Conservation (phyloP, 35 echinoderm and acorn worm species). For the Acanthaster planci region DNA sequence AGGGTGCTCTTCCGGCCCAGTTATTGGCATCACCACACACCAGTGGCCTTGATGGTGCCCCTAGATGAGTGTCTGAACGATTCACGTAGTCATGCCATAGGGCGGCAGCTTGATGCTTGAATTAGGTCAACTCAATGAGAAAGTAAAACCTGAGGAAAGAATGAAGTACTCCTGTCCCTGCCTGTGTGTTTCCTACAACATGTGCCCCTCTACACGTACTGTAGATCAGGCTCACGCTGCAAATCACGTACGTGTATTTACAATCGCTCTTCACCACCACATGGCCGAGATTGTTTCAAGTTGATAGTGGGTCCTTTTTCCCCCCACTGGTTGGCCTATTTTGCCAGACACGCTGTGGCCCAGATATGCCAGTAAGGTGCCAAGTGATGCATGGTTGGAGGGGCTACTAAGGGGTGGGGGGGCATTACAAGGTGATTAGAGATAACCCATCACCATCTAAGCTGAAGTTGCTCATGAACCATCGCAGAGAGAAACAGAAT, state of each 20-base stretch:
- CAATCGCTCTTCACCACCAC: not conserved
- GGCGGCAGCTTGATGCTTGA: not conserved
- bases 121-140: not conserved
- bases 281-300: constrained; percentile 20
- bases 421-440: not conserved
- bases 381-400: constrained; percentile 9
- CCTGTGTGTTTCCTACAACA: not conserved
- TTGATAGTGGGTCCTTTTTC: not conserved
- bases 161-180: not conserved
- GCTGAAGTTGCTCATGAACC: no score
- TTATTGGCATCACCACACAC: not conserved
- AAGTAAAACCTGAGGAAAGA: not conserved
- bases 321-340: not conserved
- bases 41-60: constrained; percentile 5
- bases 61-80: not conserved
- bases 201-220: no score
- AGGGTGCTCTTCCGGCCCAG: constrained; percentile 22
- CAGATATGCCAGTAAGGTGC: constrained; percentile 13
- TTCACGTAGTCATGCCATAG: not conserved
- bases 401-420: not conserved
- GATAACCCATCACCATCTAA: no score
- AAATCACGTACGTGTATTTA: constrained; percentile 18
- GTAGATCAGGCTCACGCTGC: not conserved
- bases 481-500: no score
- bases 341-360: constrained; percentile 13